Percentiles rank a stretch among this genome's conserved stretches.
Evolutionary conservation across 2,888 invertebrate genomes (phyloP).

Genomic region (Nomada ferruginata): DNA sequence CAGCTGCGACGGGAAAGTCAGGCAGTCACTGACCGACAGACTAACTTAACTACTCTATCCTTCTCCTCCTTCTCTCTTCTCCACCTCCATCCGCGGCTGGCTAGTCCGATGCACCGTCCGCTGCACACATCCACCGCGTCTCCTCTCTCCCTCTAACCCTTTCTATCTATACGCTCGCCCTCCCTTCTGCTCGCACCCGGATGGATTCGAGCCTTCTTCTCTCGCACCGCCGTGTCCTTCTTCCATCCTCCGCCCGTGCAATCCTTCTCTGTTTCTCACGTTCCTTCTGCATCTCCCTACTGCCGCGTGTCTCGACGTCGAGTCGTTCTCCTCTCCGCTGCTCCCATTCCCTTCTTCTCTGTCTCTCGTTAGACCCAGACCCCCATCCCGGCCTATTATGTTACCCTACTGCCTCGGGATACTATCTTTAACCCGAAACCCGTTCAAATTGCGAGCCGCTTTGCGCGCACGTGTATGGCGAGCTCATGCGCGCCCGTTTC

Average conservation of each 20-base stretch:
- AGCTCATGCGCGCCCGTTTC: constrained; percentile 15
- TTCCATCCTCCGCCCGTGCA: constrained; percentile 13
- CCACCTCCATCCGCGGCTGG: constrained; percentile 71
- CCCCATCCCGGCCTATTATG: constrained; percentile 74
- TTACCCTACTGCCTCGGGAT: constrained; percentile 76
- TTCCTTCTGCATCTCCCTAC: constrained; percentile 58
- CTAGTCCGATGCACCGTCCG: constrained; percentile 81
- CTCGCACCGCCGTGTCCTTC: constrained; percentile 17
- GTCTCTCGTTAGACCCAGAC: constrained; percentile 72
- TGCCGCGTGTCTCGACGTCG: constrained; percentile 48
- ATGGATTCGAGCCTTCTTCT: constrained; percentile 15
- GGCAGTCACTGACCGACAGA: constrained; percentile 84
- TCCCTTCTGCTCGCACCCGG: constrained; percentile 41
- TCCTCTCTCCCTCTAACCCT: constrained; percentile 11
- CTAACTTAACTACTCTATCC: constrained; percentile 83
- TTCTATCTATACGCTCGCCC: constrained; percentile 15
- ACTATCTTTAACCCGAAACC: constrained; percentile 77
- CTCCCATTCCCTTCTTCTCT: constrained; percentile 69
- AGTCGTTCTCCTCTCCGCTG: constrained; percentile 43
- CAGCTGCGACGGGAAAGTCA: constrained; percentile 84
- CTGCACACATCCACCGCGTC: constrained; percentile 49
- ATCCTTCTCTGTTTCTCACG: constrained; percentile 40
- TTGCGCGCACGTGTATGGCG: constrained; percentile 56
- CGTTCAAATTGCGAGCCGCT: constrained; percentile 72
- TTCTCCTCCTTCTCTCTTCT: constrained; percentile 77